Percentiles rank a stretch among this genome's conserved stretches.
Evolutionary conservation across 1,140 invertebrate species (phyloP).

Genomic region (Thalassaphorura encarpata): DNA sequence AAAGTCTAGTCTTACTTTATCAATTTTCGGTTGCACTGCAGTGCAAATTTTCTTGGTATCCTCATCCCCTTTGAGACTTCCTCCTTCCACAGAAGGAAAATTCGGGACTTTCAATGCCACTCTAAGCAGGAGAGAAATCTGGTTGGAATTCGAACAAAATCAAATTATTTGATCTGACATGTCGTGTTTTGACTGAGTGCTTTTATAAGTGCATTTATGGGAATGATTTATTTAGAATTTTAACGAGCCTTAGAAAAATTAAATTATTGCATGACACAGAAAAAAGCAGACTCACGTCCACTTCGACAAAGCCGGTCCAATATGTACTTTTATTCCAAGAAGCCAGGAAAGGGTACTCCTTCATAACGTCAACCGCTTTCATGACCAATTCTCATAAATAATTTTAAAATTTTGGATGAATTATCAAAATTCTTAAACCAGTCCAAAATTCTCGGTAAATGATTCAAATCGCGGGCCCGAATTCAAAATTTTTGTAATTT

Average conservation of each 20-base stretch:
- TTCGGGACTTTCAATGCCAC: conserved; percentile 7
- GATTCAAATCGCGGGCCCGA: too few relatives aligned
- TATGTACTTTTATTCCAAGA: not conserved
- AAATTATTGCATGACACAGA: too few relatives aligned
- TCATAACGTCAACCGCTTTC: conserved; percentile 2
- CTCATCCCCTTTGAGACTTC: conserved; percentile 2
- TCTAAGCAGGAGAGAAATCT: not conserved
- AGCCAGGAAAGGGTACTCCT: conserved; percentile 5
- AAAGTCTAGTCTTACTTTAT: not conserved
- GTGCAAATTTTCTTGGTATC: not conserved
- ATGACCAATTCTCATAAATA: too few relatives aligned
- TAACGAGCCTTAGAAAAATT: too few relatives aligned
- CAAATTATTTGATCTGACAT: too few relatives aligned
- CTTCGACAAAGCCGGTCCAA: conserved; percentile 10
- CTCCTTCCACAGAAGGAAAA: conserved; percentile 1
- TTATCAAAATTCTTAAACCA: too few relatives aligned
- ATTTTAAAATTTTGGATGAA: too few relatives aligned
- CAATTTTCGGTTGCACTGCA: not conserved
- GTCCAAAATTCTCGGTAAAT: too few relatives aligned
- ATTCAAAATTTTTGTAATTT: too few relatives aligned
- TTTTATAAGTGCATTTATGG: too few relatives aligned
- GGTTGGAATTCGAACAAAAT: not conserved
- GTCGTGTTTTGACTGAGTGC: too few relatives aligned
- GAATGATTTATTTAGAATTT: too few relatives aligned
- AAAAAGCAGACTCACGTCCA: not conserved